Percentiles rank a stretch among this genome's conserved stretches.
phyloP scores from a whole-genome alignment of 2,797 vertebrate species.

The Clarias platycephalus region DNA sequence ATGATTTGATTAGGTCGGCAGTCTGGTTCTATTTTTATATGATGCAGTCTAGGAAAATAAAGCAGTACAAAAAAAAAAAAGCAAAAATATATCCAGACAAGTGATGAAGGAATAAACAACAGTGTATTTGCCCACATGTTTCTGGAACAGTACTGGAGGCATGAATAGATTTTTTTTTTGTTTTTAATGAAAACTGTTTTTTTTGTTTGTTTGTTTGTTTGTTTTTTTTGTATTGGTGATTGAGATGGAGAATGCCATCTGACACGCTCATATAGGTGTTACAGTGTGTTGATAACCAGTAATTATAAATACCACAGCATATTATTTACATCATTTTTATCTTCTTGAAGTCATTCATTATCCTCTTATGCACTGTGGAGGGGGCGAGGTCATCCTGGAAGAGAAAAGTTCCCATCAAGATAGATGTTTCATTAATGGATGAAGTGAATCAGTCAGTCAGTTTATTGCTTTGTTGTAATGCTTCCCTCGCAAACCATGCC shows the following conservation, averaged over 20 bases:
- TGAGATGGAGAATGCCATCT: not conserved
- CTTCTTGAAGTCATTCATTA: not conserved
- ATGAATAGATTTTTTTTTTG: not conserved
- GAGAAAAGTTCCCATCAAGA: not conserved
- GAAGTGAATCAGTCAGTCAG: not conserved
- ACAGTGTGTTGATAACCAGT: not conserved
- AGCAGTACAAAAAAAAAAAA: constrained; percentile 60
- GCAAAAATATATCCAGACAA: not conserved
- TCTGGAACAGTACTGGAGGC: not conserved
- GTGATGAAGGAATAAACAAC: not conserved
- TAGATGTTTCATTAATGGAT: not conserved
- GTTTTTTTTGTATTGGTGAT: not conserved
- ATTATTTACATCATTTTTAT: not conserved
- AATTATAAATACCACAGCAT: not conserved
- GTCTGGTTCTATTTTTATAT: constrained; percentile 73
- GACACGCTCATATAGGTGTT: not conserved
- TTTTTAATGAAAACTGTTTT: not conserved
- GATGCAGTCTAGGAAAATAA: constrained; percentile 53
- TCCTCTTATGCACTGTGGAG: not conserved
- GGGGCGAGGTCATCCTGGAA: not conserved
- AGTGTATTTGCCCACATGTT: not conserved
- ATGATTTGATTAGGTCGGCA: constrained; percentile 47
- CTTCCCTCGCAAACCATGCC: not conserved
- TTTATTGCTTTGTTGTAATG: not conserved
- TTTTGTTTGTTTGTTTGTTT: too few relatives aligned